phyloP scores from a whole-genome alignment of 1,140 invertebrate genomes.

The Meloidogyne chitwoodi region DNA sequence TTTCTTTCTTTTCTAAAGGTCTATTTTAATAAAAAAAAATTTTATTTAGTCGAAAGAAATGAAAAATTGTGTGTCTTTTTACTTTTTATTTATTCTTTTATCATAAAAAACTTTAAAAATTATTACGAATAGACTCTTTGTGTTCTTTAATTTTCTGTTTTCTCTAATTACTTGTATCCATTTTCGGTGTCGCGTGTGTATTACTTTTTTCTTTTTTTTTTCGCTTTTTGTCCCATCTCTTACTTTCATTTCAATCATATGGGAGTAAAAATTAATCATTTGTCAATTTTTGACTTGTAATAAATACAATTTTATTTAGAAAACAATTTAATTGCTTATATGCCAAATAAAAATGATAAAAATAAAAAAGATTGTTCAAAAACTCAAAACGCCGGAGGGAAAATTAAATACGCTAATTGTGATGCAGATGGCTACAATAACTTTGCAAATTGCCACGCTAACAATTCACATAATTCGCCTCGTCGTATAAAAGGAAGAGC shows the following conservation, averaged over 20 bases:
- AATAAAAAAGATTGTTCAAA: background rate
- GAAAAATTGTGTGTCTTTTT: no score
- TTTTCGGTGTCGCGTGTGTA: background rate
- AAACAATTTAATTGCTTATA: background rate
- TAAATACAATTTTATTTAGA: background rate
- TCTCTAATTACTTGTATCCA: background rate
- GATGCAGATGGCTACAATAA: background rate
- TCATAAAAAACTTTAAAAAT: background rate
- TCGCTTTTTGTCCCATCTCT: background rate
- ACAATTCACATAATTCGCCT: background rate
- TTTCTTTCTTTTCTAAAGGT: no score
- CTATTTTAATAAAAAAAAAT: no score
- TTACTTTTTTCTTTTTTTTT: background rate
- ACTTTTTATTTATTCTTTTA: no score
- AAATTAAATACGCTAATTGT: no score
- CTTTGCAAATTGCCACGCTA: background rate
- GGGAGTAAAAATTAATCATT: background rate
- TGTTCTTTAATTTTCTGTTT: background rate
- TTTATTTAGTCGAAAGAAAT: no score
- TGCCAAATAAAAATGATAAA: background rate
- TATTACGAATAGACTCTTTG: background rate
- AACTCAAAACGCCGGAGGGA: background rate
- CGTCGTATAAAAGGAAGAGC: background rate
- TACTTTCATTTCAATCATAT: background rate
- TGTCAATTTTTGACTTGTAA: background rate